Conservation (phyloP, 1,140 invertebrate species). For the Diorhabda elongata region DNA sequence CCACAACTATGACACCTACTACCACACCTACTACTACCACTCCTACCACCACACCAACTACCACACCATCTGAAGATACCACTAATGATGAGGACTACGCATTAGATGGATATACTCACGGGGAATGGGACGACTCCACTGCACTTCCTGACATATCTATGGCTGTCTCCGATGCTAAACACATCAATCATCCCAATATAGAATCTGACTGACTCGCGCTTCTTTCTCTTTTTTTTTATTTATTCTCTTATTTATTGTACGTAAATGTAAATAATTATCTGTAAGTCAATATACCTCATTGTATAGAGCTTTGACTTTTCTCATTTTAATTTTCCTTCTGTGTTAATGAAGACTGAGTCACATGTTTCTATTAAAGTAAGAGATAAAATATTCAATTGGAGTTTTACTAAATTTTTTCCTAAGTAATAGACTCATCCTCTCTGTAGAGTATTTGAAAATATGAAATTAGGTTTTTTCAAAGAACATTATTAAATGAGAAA, state of each 20-base stretch:
- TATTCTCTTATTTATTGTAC: constrained; percentile 46
- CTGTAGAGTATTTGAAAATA: too few relatives aligned
- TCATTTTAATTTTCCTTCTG: constrained; percentile 4
- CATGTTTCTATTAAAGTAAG: too few relatives aligned
- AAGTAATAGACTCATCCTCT: too few relatives aligned
- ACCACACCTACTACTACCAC: constrained; percentile 23
- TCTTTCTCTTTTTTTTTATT: constrained; percentile 35
- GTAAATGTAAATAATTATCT: constrained; percentile 39
- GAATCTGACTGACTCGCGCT: constrained; percentile 39
- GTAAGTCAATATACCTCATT: constrained; percentile 22
- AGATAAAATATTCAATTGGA: too few relatives aligned
- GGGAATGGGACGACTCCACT: constrained; percentile 41
- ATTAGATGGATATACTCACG: constrained; percentile 37
- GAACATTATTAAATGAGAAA: too few relatives aligned
- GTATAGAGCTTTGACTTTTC: not conserved
- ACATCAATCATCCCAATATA: constrained; percentile 27
- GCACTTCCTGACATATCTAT: constrained; percentile 33
- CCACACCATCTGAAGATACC: constrained; percentile 30
- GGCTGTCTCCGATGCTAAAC: constrained; percentile 26
- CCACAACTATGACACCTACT: constrained; percentile 29
- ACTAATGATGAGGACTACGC: constrained; percentile 39
- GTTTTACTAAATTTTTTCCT: too few relatives aligned
- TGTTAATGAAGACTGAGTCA: too few relatives aligned
- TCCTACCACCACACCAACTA: constrained; percentile 21
- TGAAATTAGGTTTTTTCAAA: too few relatives aligned